phyloP scores from a whole-genome alignment of 2,888 invertebrate genomes.

The Pimpla rufipes region DNA sequence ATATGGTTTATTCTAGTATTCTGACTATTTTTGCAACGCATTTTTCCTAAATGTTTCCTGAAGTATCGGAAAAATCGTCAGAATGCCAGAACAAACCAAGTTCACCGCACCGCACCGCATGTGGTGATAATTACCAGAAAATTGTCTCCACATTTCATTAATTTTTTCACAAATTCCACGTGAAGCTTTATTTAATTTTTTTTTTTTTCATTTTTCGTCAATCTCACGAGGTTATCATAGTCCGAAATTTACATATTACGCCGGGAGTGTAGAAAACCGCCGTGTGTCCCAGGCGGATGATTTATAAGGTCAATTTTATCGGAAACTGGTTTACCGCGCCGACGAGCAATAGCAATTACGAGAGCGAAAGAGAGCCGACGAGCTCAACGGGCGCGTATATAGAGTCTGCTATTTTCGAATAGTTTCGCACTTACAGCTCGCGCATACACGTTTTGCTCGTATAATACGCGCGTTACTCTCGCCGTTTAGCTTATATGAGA shows the following conservation, averaged over 20 bases:
- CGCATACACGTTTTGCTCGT: slow-evolving; percentile 19
- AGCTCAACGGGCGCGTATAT: slow-evolving; percentile 46
- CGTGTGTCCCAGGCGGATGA: slow-evolving; percentile 59
- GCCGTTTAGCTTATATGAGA: slow-evolving; percentile 53
- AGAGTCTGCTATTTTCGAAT: slow-evolving; percentile 56
- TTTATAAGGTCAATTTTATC: slow-evolving; percentile 72
- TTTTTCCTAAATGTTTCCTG: too few relatives aligned
- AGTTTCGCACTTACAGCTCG: slow-evolving; percentile 63
- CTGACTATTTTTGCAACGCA: too few relatives aligned
- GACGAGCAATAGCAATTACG: slow-evolving; percentile 68
- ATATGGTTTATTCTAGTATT: too few relatives aligned
- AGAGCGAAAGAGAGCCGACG: slow-evolving; percentile 52
- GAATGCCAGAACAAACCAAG: too few relatives aligned
- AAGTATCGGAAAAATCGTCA: too few relatives aligned
- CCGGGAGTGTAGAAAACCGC: slow-evolving; percentile 46
- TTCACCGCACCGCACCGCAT: too few relatives aligned
- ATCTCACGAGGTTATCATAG: slow-evolving; percentile 65
- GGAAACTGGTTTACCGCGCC: slow-evolving; percentile 68
- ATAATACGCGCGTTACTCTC: slow-evolving; percentile 50
- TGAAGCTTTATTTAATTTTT: slow-evolving; percentile 19
- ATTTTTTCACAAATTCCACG: slow-evolving; percentile 19
- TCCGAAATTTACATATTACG: slow-evolving; percentile 65
- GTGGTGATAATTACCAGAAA: too few relatives aligned
- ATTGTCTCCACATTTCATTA: too few relatives aligned
- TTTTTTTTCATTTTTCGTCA: slow-evolving; percentile 48